These are phyloP conservation scores for Leucophenga varia DNA, from an alignment of 1,140 invertebrate species.

Conservation along the genomic window DNA sequence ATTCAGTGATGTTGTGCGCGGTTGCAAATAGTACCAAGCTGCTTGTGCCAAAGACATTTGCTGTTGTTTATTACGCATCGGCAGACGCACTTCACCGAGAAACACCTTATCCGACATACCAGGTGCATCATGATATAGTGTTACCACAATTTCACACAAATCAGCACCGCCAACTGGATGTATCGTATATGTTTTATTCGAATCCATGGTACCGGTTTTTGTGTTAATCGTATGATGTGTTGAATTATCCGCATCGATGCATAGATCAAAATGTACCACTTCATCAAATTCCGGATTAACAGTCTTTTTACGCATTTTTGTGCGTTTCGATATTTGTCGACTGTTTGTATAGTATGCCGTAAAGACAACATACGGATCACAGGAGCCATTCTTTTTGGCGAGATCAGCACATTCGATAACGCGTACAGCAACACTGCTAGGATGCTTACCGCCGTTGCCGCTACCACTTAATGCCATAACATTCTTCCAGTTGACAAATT, in stretches of 20 bases:
- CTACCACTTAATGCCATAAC: not conserved
- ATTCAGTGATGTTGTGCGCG: slow-evolving; percentile 58
- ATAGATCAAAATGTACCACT: slow-evolving; percentile 82
- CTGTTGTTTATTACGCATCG: slow-evolving; percentile 68
- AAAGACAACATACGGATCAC: slow-evolving; percentile 85
- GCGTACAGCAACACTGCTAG: slow-evolving; percentile 59
- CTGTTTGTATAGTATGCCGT: slow-evolving; percentile 78
- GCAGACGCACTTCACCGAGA: slow-evolving; percentile 82
- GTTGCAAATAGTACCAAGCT: slow-evolving; percentile 82
- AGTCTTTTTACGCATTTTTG: slow-evolving; percentile 87
- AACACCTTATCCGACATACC: slow-evolving; percentile 77
- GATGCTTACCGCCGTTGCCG: slow-evolving; percentile 10
- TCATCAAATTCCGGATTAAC: slow-evolving; percentile 87
- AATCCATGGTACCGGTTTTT: slow-evolving; percentile 31
- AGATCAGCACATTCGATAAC: slow-evolving; percentile 84
- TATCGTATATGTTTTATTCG: slow-evolving; percentile 60
- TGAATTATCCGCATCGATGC: slow-evolving; percentile 61
- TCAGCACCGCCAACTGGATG: slow-evolving; percentile 61
- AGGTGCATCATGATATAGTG: slow-evolving; percentile 81
- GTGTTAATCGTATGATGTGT: slow-evolving; percentile 54
- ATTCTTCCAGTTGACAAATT: slow-evolving; percentile 40
- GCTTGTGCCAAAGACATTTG: slow-evolving; percentile 62
- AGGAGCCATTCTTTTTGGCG: slow-evolving; percentile 84
- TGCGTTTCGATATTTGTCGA: slow-evolving; percentile 77
- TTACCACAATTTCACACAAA: slow-evolving; percentile 73